Base-by-base conservation (phyloP, 2,113 vertebrate species). In the Rousettus leschenaultii region DNA sequence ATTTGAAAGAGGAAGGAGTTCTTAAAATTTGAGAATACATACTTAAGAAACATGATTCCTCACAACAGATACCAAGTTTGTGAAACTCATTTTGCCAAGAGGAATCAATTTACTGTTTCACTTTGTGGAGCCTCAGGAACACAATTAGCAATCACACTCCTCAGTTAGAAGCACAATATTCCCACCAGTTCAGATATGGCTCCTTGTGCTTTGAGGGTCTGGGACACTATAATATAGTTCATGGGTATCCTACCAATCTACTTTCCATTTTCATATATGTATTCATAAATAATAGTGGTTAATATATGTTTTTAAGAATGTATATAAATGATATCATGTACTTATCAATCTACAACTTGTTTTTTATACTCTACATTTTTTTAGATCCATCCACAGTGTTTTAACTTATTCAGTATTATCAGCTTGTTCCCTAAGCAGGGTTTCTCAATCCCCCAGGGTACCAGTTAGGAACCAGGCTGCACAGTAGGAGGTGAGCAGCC, bases 311-410 rank as follows among this genome's bases (percentile, higher is more conserved):
- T 96, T 86, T 80, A 93, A 73, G 59, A 84, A 43, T 53, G 24
- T 43, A 68, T 73, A 84, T 70, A 84, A 90, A 89, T 94, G 18
- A 70, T 1, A 63, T 48, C 18, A 94, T 33, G 65, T 71, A 87
- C 9, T 43, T 33, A 48, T 59, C 51, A 95, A 45, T 83, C 93
- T 57, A 90, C 19, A 63, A 71, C 61, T 84, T 87, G 57, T 57
- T 65, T 94, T 95, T 75, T 95, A 45, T 12, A 84, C 40, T 86
- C 53, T 61, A 57, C 12, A 53, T 71, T 68, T 86, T 83, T 94
- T 82, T 71, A 89, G 66, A 86, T 63, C 40, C 19, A 28, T 59
- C 28, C 3, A 40, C n/a, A 19, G 84, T 85, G 35, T 73, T 87
- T 75, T 90, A 89, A 57, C 63, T 61, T 80, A 86, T 82, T 57